Evolutionary conservation across 2,113 vertebrate species (phyloP).

Genomic region (Rostratula benghalensis): DNA sequence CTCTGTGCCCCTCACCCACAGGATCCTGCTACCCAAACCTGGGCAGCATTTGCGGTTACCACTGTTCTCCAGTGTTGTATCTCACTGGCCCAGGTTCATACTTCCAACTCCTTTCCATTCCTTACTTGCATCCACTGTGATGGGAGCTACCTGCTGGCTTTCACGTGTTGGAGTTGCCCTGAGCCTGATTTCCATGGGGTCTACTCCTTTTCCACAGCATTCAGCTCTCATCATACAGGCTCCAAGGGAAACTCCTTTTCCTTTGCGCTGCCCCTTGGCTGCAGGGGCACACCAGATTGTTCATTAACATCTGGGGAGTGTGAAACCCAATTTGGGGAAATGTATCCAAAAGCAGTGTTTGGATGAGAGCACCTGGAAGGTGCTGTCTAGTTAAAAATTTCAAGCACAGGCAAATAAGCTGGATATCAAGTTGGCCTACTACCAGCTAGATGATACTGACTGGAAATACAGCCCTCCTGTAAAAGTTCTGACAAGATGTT

Average conservation of each 20-base stretch:
- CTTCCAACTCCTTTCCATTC: not conserved
- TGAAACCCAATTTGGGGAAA: not conserved
- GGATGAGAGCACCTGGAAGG: not conserved
- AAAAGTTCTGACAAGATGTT: not conserved
- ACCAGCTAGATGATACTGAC: not conserved
- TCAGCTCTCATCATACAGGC: not conserved
- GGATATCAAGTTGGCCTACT: not conserved
- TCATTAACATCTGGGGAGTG: not conserved
- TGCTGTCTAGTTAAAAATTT: not conserved
- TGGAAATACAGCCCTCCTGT: not conserved
- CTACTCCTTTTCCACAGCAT: not conserved
- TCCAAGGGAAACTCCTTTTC: not conserved
- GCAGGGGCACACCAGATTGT: not conserved
- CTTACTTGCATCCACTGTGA: not conserved
- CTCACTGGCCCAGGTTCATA: not conserved
- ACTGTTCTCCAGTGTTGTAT: rapidly evolving
- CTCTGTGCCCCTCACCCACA: not conserved
- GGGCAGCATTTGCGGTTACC: not conserved
- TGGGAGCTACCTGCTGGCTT: not conserved
- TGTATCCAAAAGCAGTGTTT: not conserved
- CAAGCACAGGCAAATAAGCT: not conserved
- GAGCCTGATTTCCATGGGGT: not conserved
- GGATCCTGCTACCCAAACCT: not conserved
- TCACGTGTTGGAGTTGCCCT: not conserved
- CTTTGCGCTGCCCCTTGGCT: not conserved